These are phyloP conservation scores for Callocephalon fimbriatum DNA, from an alignment of 2,113 vertebrate species.

Conservation along the genomic window DNA sequence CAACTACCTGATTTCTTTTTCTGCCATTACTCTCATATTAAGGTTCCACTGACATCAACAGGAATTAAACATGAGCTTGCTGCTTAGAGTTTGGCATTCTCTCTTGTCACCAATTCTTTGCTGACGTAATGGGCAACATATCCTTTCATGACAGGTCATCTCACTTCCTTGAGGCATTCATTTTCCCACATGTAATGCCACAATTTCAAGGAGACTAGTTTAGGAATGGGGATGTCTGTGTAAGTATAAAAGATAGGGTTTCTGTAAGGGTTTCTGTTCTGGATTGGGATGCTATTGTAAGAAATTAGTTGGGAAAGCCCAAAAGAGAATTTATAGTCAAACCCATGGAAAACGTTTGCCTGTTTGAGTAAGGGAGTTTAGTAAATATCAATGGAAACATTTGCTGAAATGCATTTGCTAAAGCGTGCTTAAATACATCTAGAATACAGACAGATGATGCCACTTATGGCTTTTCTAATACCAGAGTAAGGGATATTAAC, in stretches of 20 bases:
- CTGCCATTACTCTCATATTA: not conserved
- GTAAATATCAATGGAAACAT: not conserved
- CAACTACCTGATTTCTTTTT: not conserved
- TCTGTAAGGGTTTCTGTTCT: not conserved
- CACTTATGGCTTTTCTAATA: not conserved
- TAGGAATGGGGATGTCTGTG: not conserved
- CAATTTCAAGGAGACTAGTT: not conserved
- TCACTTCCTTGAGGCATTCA: not conserved
- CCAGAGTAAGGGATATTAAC: not conserved
- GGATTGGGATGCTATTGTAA: not conserved
- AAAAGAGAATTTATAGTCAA: not conserved
- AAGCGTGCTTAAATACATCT: not conserved
- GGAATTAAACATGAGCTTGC: not conserved
- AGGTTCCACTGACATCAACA: not conserved
- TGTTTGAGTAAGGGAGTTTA: not conserved
- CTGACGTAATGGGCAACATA: not conserved
- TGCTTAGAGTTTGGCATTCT: not conserved
- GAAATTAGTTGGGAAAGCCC: not conserved
- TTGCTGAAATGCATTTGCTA: not conserved
- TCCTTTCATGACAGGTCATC: not conserved
- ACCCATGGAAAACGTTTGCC: not conserved
- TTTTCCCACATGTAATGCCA: not conserved
- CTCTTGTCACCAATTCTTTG: not conserved
- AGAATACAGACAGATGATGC: not conserved
- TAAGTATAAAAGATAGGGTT: not conserved